Evolutionary conservation across 2,888 invertebrate genomes (phyloP).

Genomic region (Calephelis perditalis): DNA sequence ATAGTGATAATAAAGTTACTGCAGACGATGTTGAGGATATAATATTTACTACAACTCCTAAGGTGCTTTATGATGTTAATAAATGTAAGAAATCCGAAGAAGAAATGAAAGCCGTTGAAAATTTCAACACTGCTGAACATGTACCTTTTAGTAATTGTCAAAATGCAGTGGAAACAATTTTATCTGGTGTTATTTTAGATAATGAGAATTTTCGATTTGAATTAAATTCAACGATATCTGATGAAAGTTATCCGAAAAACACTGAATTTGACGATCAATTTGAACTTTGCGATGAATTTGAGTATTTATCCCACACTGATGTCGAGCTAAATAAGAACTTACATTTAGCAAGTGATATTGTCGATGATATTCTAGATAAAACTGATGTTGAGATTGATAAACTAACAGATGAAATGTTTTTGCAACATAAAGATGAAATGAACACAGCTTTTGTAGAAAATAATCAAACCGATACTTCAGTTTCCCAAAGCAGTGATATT

Average conservation of each 20-base stretch:
- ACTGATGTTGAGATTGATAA: slow-evolving; percentile 23
- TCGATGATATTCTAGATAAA: slow-evolving; percentile 25
- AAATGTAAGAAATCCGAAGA: neutral
- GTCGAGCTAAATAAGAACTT: slow-evolving; percentile 6
- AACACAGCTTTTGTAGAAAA: slow-evolving; percentile 57
- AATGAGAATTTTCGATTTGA: neutral
- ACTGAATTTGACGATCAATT: slow-evolving; percentile 10
- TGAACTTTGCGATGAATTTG: slow-evolving; percentile 16
- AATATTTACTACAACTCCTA: slow-evolving; percentile 46
- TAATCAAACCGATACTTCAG: slow-evolving; percentile 31
- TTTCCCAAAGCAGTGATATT: slow-evolving; percentile 43
- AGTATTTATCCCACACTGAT: neutral
- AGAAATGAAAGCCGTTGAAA: neutral
- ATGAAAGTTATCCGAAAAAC: slow-evolving; percentile 1
- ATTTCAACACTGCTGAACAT: neutral
- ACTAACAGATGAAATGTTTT: slow-evolving; percentile 35
- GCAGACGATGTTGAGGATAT: slow-evolving; percentile 63
- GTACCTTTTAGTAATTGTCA: neutral
- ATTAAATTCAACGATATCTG: neutral
- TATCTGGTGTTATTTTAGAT: slow-evolving; percentile 1
- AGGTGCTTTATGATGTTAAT: slow-evolving; percentile 35
- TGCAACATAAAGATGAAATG: slow-evolving; percentile 42
- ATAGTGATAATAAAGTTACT: slow-evolving; percentile 55
- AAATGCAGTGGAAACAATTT: neutral
- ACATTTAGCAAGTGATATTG: slow-evolving; percentile 21